These are phyloP conservation scores for Paralichthys olivaceus DNA, from an alignment of 2,113 vertebrate genomes.

Conservation along the genomic window DNA sequence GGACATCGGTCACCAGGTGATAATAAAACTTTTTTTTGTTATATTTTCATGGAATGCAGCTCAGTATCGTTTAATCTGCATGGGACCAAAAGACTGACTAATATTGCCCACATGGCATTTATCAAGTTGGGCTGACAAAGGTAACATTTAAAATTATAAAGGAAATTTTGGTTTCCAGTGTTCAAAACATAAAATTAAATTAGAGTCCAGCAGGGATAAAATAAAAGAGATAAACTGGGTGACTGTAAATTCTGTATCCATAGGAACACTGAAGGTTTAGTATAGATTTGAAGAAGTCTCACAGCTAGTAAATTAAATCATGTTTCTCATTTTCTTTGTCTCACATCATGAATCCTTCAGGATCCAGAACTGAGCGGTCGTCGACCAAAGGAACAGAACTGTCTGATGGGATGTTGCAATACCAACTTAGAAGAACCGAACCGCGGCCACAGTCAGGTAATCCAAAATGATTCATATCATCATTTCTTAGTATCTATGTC, in stretches of 20 bases:
- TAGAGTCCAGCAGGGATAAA: no score
- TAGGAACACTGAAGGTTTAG: neutral
- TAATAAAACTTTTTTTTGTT: neutral
- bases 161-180: no score
- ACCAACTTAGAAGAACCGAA: constrained; percentile 77
- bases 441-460: constrained; percentile 81
- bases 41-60: no score
- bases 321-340: constrained; percentile 16
- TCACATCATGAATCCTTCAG: constrained; percentile 44
- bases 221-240: no score
- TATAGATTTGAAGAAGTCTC: neutral
- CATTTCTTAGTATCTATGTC: neutral
- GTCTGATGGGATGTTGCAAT: constrained; percentile 83
- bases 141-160: no score
- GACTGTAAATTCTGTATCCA: no score
- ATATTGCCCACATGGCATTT: no score
- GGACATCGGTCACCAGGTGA: constrained; percentile 75
- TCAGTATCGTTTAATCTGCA: no score
- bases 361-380: constrained; percentile 68
- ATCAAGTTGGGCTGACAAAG: no score
- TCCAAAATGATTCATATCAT: neutral
- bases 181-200: no score
- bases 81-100: no score
- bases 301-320: no score
- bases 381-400: constrained; percentile 70